These are phyloP conservation scores for Serilophus lunatus DNA, from an alignment of 2,113 vertebrate genomes.

Conservation along the genomic window DNA sequence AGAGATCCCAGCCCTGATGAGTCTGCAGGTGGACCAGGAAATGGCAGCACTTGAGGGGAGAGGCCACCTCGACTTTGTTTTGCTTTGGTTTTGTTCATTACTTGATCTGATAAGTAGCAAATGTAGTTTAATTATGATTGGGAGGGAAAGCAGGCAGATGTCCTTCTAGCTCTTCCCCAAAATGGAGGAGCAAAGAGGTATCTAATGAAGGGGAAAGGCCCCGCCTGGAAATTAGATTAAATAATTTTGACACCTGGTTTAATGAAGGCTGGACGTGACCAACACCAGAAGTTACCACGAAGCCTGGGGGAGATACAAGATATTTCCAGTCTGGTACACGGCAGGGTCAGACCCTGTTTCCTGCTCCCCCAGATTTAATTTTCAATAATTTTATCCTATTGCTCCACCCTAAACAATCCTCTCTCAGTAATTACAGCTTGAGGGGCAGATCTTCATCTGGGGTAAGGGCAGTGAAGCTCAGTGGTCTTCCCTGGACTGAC, in stretches of 20 bases:
- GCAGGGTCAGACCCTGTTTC: not conserved
- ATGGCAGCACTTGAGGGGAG: not conserved
- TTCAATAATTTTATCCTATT: not conserved
- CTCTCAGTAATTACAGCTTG: not conserved
- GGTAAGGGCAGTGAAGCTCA: not conserved
- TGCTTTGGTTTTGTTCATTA: not conserved
- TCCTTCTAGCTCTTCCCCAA: not conserved
- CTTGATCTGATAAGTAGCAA: not conserved
- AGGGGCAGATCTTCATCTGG: not conserved
- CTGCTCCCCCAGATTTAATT: constrained; percentile 4
- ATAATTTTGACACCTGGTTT: not conserved
- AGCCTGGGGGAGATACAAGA: not conserved
- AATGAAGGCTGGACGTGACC: not conserved
- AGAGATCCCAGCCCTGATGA: not conserved
- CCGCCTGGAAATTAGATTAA: not conserved
- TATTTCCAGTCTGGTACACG: not conserved
- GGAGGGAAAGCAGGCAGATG: not conserved
- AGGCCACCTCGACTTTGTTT: not conserved
- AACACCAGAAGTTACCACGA: not conserved
- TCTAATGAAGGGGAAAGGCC: not conserved
- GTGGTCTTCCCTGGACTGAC: not conserved
- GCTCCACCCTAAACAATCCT: constrained; percentile 1
- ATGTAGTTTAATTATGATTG: not conserved
- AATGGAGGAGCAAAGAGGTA: not conserved
- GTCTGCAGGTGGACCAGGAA: not conserved